These are phyloP conservation scores for Zaprionus lachaisei DNA, from an alignment of 1,140 invertebrate genomes.

Conservation along the genomic window DNA sequence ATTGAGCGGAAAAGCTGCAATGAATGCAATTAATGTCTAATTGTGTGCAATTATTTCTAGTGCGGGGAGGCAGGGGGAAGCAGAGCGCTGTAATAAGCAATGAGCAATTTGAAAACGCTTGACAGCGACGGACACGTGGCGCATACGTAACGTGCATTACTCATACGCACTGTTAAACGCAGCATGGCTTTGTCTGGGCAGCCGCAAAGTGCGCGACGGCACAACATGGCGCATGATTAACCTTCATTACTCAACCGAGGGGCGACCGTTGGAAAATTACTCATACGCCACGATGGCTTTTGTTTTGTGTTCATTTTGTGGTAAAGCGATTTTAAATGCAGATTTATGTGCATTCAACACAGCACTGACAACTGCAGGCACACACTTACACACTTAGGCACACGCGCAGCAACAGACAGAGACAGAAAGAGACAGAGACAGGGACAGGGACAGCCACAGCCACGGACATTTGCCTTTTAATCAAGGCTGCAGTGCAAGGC, in stretches of 20 bases:
- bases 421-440: background rate
- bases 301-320: constrained; percentile 58
- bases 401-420: constrained; percentile 8
- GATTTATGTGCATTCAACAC: constrained; percentile 78
- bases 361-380: constrained; percentile 56
- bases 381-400: constrained; percentile 24
- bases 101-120: constrained; percentile 23
- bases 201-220: constrained; percentile 41
- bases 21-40: constrained; percentile 82
- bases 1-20: constrained; percentile 47
- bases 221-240: constrained; percentile 65
- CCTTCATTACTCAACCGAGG: constrained; percentile 57
- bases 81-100: background rate
- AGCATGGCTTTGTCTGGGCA: constrained; percentile 31
- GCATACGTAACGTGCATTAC: constrained; percentile 74
- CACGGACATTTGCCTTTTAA: constrained; percentile 66
- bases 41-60: constrained; percentile 76
- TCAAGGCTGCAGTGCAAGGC: constrained; percentile 70
- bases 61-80: constrained; percentile 5
- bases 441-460: background rate
- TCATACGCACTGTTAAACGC: constrained; percentile 66
- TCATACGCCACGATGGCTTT: constrained; percentile 59
- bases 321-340: constrained; percentile 78
- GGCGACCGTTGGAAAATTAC: constrained; percentile 56
- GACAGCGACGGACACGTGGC: constrained; percentile 62